These are phyloP conservation scores for Cloeon dipterum DNA, from an alignment of 2,888 invertebrate species.

Conservation along the genomic window DNA sequence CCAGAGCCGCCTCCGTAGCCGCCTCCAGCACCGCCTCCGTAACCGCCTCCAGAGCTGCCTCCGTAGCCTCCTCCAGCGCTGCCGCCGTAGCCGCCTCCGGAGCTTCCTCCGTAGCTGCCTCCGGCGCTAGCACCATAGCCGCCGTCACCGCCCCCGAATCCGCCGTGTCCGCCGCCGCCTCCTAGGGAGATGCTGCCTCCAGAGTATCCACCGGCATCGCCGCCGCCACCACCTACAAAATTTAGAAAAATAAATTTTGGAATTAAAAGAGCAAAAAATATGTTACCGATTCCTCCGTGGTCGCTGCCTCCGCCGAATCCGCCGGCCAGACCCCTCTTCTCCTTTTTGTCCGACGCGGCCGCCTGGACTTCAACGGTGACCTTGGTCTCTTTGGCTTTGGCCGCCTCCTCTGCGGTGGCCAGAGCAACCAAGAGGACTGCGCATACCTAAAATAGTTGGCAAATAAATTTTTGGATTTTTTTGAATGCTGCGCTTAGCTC, in stretches of 20 bases:
- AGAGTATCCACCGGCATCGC: neutral
- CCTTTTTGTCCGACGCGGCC: neutral
- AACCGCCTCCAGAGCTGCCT: neutral
- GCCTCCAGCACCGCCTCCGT: neutral
- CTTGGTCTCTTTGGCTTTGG: no score
- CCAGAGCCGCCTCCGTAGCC: neutral
- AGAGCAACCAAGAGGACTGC: neutral
- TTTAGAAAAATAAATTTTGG: no score
- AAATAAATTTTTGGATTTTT: neutral
- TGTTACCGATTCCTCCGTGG: no score
- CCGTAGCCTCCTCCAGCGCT: constrained; percentile 1
- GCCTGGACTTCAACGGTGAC: neutral
- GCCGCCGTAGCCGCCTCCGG: neutral
- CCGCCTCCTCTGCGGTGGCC: neutral
- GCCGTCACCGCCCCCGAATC: neutral
- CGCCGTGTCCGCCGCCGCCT: neutral
- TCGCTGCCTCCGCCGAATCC: neutral
- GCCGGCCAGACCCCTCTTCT: neutral
- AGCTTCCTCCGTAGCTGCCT: neutral
- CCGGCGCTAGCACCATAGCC: neutral
- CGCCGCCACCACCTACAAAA: neutral
- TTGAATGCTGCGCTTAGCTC: neutral
- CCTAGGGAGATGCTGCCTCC: neutral
- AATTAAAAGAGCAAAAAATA: no score
- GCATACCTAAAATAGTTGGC: neutral